Percentiles rank a stretch among this genome's conserved stretches.
phyloP scores from a whole-genome alignment of 2,113 vertebrate species.

The Calidris pugnax region DNA sequence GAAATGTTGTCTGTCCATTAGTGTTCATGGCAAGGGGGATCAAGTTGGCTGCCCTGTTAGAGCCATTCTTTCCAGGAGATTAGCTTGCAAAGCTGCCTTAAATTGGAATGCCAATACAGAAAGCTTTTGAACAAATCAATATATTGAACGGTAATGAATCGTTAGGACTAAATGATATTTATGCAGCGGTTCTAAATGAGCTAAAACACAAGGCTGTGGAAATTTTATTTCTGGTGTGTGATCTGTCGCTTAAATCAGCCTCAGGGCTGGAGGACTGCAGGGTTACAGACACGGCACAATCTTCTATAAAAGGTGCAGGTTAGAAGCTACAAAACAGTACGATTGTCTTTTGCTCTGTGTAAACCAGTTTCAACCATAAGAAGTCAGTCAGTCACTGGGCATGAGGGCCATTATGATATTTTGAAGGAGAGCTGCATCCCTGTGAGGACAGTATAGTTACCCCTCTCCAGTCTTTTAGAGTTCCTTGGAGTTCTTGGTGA shows the following conservation, averaged over 20 bases:
- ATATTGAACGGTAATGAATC: slow-evolving; percentile 35
- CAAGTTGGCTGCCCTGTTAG: background rate
- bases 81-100: slow-evolving; percentile 17
- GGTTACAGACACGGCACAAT: background rate
- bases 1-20: background rate
- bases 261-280: background rate
- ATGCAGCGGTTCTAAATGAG: background rate
- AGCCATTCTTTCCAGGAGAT: slow-evolving; percentile 8
- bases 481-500: background rate
- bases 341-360: background rate
- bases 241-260: background rate
- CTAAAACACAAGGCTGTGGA: background rate
- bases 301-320: background rate
- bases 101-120: slow-evolving; percentile 45
- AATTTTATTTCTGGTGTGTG: background rate
- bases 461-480: background rate
- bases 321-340: background rate
- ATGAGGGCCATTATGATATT: background rate
- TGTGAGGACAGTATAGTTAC: background rate
- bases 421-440: background rate
- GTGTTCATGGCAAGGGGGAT: background rate
- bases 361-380: background rate
- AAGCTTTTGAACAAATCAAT: slow-evolving; percentile 51
- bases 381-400: background rate
- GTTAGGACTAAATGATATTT: background rate